Percentiles rank a stretch among this genome's conserved stretches.
phyloP scores from a whole-genome alignment of 2,113 vertebrate genomes.

The Pygoscelis antarcticus region DNA sequence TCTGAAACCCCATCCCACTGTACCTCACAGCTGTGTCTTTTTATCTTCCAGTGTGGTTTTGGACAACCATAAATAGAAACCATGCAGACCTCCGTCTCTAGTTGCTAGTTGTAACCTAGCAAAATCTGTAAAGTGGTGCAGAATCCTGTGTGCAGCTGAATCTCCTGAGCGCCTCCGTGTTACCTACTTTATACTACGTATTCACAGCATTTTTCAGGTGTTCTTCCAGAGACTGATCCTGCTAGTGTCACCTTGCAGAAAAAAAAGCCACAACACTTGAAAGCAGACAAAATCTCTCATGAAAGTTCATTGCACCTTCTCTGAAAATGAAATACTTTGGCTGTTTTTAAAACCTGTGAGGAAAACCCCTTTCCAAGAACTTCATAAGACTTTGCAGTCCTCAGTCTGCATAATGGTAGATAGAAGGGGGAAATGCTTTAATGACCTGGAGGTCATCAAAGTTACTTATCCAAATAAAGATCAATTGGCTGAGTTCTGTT shows the following conservation, averaged over 20 bases:
- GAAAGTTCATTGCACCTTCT: not conserved
- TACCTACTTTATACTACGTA: not conserved
- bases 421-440: not conserved
- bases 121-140: not conserved
- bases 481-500: not conserved
- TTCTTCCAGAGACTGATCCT: not conserved
- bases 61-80: not conserved
- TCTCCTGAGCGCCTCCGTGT: not conserved
- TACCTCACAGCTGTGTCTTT: not conserved
- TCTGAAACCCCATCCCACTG: not conserved
- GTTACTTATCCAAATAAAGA: not conserved
- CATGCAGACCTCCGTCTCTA: not conserved
- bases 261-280: not conserved
- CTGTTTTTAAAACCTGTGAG: not conserved
- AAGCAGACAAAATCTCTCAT: not conserved
- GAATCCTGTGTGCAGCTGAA: not conserved
- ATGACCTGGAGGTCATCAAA: not conserved
- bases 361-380: not conserved
- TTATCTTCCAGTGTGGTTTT: slow-evolving; percentile 9
- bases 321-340: not conserved
- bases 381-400: not conserved
- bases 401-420: not conserved
- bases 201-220: not conserved
- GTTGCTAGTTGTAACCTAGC: not conserved
- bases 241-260: not conserved